Conservation (phyloP, 1,140 invertebrate species). For the Phortica variegata region DNA sequence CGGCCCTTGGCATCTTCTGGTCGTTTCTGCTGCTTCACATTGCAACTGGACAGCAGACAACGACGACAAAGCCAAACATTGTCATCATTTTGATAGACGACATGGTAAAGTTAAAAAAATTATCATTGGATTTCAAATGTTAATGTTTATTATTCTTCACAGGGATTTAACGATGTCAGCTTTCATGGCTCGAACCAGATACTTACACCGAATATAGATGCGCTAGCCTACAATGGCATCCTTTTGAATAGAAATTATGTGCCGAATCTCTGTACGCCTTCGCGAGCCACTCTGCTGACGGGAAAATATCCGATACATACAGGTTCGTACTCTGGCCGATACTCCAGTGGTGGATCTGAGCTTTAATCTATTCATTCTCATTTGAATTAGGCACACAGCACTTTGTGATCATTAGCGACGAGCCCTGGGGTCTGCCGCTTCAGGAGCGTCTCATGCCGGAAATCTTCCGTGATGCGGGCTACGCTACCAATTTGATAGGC, state of each 20-base stretch:
- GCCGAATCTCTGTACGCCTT: slow-evolving; percentile 75
- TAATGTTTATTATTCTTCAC: not conserved
- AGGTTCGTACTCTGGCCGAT: slow-evolving; percentile 57
- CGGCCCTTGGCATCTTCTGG: too few species aligned
- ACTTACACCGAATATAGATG: slow-evolving; percentile 82
- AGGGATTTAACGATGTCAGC: slow-evolving; percentile 89
- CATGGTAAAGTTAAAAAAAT: slow-evolving; percentile 28
- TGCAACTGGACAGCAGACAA: not conserved
- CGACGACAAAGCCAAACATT: slow-evolving; percentile 40
- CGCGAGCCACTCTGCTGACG: slow-evolving; percentile 74
- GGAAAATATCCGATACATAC: slow-evolving; percentile 82
- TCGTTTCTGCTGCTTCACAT: too few species aligned
- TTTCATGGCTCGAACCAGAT: slow-evolving; percentile 87
- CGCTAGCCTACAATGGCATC: slow-evolving; percentile 74
- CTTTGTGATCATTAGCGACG: slow-evolving; percentile 69
- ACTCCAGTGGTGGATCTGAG: too few species aligned
- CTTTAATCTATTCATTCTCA: not conserved
- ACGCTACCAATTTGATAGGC: slow-evolving; percentile 78
- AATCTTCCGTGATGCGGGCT: slow-evolving; percentile 74
- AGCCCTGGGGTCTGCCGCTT: slow-evolving; percentile 74
- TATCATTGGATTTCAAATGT: not conserved
- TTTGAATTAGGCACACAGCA: slow-evolving; percentile 72
- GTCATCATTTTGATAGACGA: slow-evolving; percentile 47
- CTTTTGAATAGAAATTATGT: slow-evolving; percentile 77
- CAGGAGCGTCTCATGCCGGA: slow-evolving; percentile 74